These are phyloP conservation scores for Papilio demoleus DNA, from an alignment of 2,888 invertebrate genomes.

Conservation along the genomic window DNA sequence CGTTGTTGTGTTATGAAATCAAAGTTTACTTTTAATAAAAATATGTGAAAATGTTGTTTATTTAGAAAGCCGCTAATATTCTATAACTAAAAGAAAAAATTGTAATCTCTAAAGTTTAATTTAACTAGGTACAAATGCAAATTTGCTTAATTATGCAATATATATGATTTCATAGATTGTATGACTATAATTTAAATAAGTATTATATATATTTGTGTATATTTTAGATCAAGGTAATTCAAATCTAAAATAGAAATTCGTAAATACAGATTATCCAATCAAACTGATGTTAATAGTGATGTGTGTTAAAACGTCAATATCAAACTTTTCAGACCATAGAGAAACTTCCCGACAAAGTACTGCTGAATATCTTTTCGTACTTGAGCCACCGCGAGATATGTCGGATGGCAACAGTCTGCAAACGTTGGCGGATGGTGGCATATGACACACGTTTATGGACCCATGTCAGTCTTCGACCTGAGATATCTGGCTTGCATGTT, in stretches of 20 bases:
- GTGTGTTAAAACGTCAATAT: too few relatives aligned
- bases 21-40: neutral
- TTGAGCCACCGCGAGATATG: constrained; percentile 97
- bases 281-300: neutral
- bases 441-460: constrained; percentile 98
- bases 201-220: neutral
- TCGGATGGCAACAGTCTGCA: constrained; percentile 96
- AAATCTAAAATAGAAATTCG: neutral
- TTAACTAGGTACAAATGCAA: too few relatives aligned
- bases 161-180: neutral
- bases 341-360: constrained; percentile 98
- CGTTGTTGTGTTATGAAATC: constrained; percentile 6
- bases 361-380: constrained; percentile 97
- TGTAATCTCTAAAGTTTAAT: too few relatives aligned
- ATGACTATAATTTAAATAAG: neutral
- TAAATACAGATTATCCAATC: neutral
- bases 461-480: constrained; percentile 97
- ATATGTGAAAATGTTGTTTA: too few relatives aligned
- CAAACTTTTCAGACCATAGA: constrained; percentile 94
- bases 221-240: neutral
- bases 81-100: too few relatives aligned
- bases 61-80: too few relatives aligned
- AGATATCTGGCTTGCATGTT: constrained; percentile 97
- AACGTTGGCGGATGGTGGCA: constrained; percentile 97
- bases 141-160: constrained; percentile 7